phyloP scores from a whole-genome alignment of 2,888 invertebrate species.

The Teleiodes luculella region DNA sequence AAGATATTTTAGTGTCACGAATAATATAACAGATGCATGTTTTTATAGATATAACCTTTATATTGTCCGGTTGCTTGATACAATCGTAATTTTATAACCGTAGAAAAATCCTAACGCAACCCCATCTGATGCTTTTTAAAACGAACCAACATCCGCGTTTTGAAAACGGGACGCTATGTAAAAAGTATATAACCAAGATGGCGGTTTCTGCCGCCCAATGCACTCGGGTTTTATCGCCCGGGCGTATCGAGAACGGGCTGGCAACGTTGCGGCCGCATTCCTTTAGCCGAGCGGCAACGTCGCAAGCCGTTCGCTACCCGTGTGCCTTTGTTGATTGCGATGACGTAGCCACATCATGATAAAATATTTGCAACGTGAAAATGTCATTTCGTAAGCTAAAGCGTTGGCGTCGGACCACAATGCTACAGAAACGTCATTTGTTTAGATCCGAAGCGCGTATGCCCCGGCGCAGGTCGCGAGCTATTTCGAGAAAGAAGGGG shows the following conservation, averaged over 20 bases:
- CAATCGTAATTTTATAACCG: background rate
- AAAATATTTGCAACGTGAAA: slow-evolving; percentile 55
- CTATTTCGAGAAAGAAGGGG: slow-evolving; percentile 27
- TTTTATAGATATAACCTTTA: no score
- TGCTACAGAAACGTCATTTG: background rate
- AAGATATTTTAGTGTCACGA: no score
- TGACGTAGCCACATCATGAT: slow-evolving; percentile 53
- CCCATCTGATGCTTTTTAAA: slow-evolving; percentile 18
- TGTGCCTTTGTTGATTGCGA: slow-evolving; percentile 54
- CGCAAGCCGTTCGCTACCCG: slow-evolving; percentile 42
- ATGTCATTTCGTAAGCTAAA: slow-evolving; percentile 27
- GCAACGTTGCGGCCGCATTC: slow-evolving; percentile 71
- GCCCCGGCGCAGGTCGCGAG: background rate
- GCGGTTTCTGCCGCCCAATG: slow-evolving; percentile 67
- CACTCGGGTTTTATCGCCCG: slow-evolving; percentile 63
- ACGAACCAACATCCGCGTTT: slow-evolving; percentile 12
- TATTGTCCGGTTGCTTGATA: no score
- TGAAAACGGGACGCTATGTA: slow-evolving; percentile 25
- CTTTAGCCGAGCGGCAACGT: slow-evolving; percentile 64
- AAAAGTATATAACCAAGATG: slow-evolving; percentile 49
- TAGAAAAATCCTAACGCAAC: background rate
- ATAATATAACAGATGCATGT: no score
- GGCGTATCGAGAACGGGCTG: slow-evolving; percentile 51
- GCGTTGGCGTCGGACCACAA: slow-evolving; percentile 4
- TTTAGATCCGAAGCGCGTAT: background rate